Evolutionary conservation across 2,888 invertebrate genomes (phyloP), one percentile per base, ranked within the genome.

Genomic region (Acanthococcus lagerstroemiae): DNA sequence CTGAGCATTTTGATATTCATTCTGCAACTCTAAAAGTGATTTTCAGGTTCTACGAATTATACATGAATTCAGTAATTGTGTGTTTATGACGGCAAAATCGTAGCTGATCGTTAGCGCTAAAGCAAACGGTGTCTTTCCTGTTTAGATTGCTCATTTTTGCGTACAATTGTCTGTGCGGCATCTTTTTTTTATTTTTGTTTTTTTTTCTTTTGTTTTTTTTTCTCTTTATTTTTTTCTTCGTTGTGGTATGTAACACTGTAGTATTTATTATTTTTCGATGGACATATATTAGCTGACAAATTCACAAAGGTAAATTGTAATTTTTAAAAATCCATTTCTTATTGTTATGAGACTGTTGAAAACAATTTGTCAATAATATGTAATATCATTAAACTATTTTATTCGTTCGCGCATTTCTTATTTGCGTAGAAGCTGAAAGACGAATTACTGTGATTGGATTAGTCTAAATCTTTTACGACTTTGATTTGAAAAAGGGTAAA

Each of bases 301-400:
- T 17, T 45, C 17, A 17, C 19, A 17, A 7, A 45, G 19, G 19
- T 15, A n/a, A n/a, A n/a, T n/a, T n/a, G n/a, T n/a, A n/a, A 45
- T 45, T 45, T 45, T 19, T 17, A 45, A 45, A 19, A 45, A 17
- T 45, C 19, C 46, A 45, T 19, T 45, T 45, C 15, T 45, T 45
- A 45, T 45, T 45, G 46, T 45, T 45, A 45, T 45, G 46, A 45
- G 46, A 45, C 46, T 45, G 46, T 45, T 45, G 15, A 45, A 45
- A 45, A 45, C 15, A 45, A 17, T 45, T 45, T 45, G 46, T 45
- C 46, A 45, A 45, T 45, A 45, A 45, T 45, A 45, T 45, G 15
- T 45, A 45, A 45, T 45, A 45, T 45, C 46, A 45, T 45, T 45
- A 45, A 17, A 45, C 15, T 45, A 4, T 45, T 45, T 45, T 45